Evolutionary conservation across 2,888 invertebrate species (phyloP).

Genomic region (Pocota personata): DNA sequence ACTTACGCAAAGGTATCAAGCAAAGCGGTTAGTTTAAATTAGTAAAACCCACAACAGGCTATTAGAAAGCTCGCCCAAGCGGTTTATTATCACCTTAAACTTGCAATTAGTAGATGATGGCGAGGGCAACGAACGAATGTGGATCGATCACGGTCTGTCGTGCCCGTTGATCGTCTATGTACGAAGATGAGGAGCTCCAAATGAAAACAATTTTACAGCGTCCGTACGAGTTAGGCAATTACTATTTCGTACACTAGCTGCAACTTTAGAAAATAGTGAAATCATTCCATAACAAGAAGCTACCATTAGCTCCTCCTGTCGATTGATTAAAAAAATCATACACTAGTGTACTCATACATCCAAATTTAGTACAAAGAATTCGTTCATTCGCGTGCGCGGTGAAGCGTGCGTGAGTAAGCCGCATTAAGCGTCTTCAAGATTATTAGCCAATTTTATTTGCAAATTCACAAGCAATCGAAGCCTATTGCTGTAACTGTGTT

Average conservation of each 20-base stretch:
- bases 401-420: slow-evolving; percentile 21
- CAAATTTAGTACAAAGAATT: slow-evolving; percentile 45
- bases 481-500: slow-evolving; percentile 19
- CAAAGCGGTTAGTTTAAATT: slow-evolving; percentile 30
- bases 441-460: slow-evolving; percentile 63
- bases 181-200: slow-evolving; percentile 12
- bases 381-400: slow-evolving; percentile 8
- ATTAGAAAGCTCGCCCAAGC: slow-evolving; percentile 71
- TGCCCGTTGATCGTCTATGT: slow-evolving; percentile 9
- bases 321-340: slow-evolving; percentile 38
- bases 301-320: slow-evolving; percentile 19
- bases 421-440: slow-evolving; percentile 35
- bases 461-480: slow-evolving; percentile 49
- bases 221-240: slow-evolving; percentile 37
- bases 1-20: slow-evolving; percentile 41
- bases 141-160: slow-evolving; percentile 39
- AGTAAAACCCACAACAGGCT: slow-evolving; percentile 52
- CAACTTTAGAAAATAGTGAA: slow-evolving; percentile 57
- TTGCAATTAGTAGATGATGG: slow-evolving; percentile 48
- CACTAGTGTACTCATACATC: slow-evolving; percentile 53
- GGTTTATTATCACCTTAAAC: slow-evolving; percentile 54
- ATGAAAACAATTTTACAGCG: slow-evolving; percentile 11
- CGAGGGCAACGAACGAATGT: slow-evolving; percentile 60
- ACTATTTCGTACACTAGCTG: slow-evolving; percentile 33
- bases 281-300: slow-evolving; percentile 64